Percentiles rank a stretch among this genome's conserved stretches.
Evolutionary conservation across 2,113 vertebrate species (phyloP).

Genomic region (Paraplagusia blochii): DNA sequence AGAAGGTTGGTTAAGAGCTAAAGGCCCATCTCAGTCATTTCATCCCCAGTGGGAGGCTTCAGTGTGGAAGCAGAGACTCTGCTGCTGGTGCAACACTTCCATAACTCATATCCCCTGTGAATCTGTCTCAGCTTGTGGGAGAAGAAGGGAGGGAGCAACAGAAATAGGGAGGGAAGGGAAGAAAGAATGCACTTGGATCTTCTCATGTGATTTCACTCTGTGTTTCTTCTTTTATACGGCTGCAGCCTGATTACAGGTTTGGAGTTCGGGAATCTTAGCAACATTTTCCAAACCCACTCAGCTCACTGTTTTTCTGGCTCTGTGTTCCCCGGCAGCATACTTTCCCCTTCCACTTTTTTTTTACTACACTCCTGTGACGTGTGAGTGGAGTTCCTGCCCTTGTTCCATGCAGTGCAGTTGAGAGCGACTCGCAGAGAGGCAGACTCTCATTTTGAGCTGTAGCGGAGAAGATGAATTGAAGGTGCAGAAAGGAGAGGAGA

Average conservation of each 20-base stretch:
- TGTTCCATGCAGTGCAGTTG: slow-evolving; percentile 41
- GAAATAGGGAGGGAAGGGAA: slow-evolving; percentile 55
- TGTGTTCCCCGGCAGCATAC: slow-evolving; percentile 40
- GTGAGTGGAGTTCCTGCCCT: slow-evolving; percentile 65
- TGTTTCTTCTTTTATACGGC: slow-evolving; percentile 45
- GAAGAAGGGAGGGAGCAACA: slow-evolving; percentile 60
- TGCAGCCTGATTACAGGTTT: slow-evolving; percentile 55
- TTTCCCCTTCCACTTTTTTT: slow-evolving; percentile 37
- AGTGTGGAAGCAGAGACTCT: slow-evolving; percentile 15
- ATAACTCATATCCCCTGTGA: slow-evolving; percentile 59
- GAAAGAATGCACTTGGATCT: slow-evolving; percentile 64
- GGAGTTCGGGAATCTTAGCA: slow-evolving; percentile 46
- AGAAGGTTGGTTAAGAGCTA: too few relatives aligned
- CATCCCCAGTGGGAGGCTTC: slow-evolving; percentile 20
- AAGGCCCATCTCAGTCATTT: slow-evolving; percentile 22
- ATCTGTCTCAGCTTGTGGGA: slow-evolving; percentile 73
- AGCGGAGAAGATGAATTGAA: slow-evolving; percentile 43
- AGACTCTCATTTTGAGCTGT: slow-evolving; percentile 47
- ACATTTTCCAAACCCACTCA: slow-evolving; percentile 59
- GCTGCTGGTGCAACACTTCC: slow-evolving; percentile 38
- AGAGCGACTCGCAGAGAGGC: slow-evolving; percentile 37
- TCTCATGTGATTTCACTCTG: slow-evolving; percentile 60
- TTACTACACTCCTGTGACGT: slow-evolving; percentile 59
- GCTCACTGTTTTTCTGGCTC: slow-evolving; percentile 25
- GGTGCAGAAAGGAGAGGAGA: slow-evolving; percentile 59